phyloP scores from a whole-genome alignment of 1,140 invertebrate genomes.

The Aphis craccivora region DNA sequence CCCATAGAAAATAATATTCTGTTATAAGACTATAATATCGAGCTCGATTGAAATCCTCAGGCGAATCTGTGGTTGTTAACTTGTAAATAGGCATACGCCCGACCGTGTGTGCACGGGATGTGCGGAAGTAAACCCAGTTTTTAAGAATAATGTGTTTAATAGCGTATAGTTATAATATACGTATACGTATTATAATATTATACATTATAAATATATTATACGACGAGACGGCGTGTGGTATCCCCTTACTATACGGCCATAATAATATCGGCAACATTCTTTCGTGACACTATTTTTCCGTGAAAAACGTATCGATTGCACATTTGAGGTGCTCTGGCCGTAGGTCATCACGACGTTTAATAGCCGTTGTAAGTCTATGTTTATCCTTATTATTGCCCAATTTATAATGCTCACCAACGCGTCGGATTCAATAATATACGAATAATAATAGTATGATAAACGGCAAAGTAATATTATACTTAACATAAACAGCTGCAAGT shows the following conservation, averaged over 20 bases:
- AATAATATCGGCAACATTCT: neutral
- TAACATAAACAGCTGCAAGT: neutral
- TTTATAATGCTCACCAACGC: neutral
- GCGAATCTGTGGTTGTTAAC: neutral
- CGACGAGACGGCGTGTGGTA: neutral
- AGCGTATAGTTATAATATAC: neutral
- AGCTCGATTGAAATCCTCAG: neutral
- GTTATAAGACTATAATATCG: neutral
- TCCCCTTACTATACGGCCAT: neutral
- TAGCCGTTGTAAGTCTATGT: neutral
- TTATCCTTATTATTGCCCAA: neutral
- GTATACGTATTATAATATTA: neutral
- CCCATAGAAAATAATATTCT: no score
- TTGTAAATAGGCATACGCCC: no score
- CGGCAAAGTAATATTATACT: neutral
- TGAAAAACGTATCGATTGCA: constrained; percentile 25
- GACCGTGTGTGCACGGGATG: no score
- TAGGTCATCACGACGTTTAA: constrained; percentile 23
- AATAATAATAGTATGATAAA: neutral
- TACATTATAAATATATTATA: neutral
- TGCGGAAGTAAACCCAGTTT: neutral
- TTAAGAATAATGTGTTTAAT: neutral
- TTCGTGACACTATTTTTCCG: constrained; percentile 1
- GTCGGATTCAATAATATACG: neutral
- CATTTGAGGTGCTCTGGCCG: neutral